Evolutionary conservation across 2,888 invertebrate species (phyloP).

Genomic region (Poecilus cupreus): DNA sequence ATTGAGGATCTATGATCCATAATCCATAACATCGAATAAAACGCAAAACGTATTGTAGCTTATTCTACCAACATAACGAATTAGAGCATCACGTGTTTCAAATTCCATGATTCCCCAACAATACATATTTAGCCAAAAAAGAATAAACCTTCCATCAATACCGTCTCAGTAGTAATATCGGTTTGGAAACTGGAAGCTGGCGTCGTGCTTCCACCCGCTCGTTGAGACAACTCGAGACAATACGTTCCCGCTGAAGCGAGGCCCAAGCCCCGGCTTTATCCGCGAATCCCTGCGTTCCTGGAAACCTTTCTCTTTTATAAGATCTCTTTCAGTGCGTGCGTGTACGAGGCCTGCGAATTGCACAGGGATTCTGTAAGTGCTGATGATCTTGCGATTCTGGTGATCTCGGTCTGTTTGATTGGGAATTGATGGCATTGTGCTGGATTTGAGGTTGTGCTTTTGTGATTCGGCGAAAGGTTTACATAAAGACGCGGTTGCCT

Average conservation of each 20-base stretch:
- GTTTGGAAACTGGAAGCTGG: too few relatives aligned
- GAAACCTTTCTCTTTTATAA: conserved; percentile 28
- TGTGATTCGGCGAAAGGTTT: not conserved
- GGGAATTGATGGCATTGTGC: conserved; percentile 29
- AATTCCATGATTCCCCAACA: too few relatives aligned
- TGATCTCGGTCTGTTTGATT: conserved; percentile 23
- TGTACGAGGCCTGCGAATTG: not conserved
- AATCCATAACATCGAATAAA: too few relatives aligned
- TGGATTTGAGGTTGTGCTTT: conserved; percentile 7
- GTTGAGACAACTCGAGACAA: conserved; percentile 7
- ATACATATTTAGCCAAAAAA: too few relatives aligned
- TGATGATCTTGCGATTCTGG: conserved; percentile 14
- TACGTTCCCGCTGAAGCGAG: not conserved
- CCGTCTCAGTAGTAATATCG: too few relatives aligned
- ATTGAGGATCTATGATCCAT: too few relatives aligned
- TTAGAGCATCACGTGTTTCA: too few relatives aligned
- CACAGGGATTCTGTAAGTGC: conserved; percentile 25
- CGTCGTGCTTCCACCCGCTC: too few relatives aligned
- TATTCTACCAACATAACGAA: too few relatives aligned
- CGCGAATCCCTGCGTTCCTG: conserved; percentile 16
- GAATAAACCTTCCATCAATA: too few relatives aligned
- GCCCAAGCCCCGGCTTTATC: not conserved
- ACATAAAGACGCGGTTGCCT: not conserved
- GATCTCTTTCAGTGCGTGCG: conserved; percentile 10
- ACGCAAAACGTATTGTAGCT: too few relatives aligned